phyloP scores from a whole-genome alignment of 2,888 invertebrate species.

The Eilema caniola region DNA sequence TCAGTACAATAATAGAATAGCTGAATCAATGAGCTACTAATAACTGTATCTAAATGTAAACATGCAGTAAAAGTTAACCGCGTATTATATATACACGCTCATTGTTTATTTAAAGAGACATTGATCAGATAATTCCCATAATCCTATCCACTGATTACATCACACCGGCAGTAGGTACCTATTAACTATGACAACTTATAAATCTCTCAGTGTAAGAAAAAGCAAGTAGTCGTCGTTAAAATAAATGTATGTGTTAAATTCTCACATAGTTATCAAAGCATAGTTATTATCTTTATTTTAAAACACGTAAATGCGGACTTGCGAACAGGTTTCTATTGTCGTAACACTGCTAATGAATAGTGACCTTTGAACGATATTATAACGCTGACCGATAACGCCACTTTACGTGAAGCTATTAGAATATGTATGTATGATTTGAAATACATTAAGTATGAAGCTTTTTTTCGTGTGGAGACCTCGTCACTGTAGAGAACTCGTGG shows the following conservation, averaged over 20 bases:
- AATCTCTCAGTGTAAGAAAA: background rate
- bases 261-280: background rate
- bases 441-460: background rate
- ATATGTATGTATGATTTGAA: background rate
- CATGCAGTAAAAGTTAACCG: background rate
- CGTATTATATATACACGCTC: background rate
- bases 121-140: background rate
- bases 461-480: background rate
- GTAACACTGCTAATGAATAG: background rate
- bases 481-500: background rate
- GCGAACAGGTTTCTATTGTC: conserved; percentile 7
- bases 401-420: background rate
- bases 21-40: background rate
- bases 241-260: background rate
- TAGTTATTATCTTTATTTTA: background rate
- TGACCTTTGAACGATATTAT: conserved; percentile 11
- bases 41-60: background rate
- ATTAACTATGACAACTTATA: background rate
- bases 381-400: background rate
- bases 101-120: background rate
- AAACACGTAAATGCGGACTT: background rate
- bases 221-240: background rate
- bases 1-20: background rate
- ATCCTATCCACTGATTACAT: background rate
- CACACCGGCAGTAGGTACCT: background rate